A percentile compares a stretch with the other conserved stretches of the same genome.
These are phyloP conservation scores for Esox lucius DNA, from an alignment of 2,797 vertebrate genomes.

Conservation along the genomic window DNA sequence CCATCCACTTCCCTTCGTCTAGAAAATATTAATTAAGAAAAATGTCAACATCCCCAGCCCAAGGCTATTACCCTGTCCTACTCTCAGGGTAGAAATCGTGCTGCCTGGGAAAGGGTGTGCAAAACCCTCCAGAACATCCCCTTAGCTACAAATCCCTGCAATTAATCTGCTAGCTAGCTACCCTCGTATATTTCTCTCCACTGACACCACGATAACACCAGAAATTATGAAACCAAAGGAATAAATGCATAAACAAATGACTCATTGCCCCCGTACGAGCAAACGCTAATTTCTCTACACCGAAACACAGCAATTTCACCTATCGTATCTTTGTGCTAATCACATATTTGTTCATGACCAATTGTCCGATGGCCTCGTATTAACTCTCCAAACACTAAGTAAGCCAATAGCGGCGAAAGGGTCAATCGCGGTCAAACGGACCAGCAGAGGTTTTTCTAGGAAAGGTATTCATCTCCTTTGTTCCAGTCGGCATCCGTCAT, in stretches of 20 bases:
- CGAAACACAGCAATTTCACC: neutral
- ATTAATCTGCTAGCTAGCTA: constrained; percentile 3
- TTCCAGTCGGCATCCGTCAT: constrained; percentile 26
- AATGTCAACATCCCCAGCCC: constrained; percentile 85
- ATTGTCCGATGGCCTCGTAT: neutral
- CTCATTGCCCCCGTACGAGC: neutral
- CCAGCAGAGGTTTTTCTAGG: neutral
- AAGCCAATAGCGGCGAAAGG: neutral
- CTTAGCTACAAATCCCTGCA: constrained; percentile 10
- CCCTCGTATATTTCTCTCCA: neutral
- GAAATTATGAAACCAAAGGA: neutral
- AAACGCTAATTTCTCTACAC: neutral
- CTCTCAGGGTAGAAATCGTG: constrained; percentile 77
- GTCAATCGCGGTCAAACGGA: neutral
- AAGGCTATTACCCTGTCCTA: constrained; percentile 79
- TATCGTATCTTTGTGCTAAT: neutral
- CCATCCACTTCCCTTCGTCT: constrained; percentile 72
- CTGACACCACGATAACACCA: constrained; percentile 9
- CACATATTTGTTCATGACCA: neutral
- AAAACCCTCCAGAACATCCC: constrained; percentile 28
- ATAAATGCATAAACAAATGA: neutral
- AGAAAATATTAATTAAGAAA: constrained; percentile 85
- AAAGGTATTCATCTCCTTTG: constrained; percentile 31
- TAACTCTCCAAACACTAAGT: neutral
- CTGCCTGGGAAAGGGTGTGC: constrained; percentile 44